phyloP scores from a whole-genome alignment of 2,113 vertebrate species.

The Hipposideros armiger region DNA sequence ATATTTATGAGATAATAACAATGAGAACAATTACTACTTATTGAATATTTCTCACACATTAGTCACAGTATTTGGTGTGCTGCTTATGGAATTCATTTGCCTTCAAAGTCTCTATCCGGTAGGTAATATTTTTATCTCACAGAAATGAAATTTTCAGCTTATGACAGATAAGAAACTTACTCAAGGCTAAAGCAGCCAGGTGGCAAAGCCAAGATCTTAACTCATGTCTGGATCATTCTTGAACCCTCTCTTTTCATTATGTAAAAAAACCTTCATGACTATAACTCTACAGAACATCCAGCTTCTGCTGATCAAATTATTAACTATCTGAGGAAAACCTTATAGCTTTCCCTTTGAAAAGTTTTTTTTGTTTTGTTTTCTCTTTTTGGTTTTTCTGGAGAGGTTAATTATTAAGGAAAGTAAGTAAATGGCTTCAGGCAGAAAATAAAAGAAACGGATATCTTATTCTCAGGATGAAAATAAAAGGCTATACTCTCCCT shows the following conservation, averaged over 20 bases:
- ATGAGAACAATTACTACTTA: background rate
- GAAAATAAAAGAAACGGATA: background rate
- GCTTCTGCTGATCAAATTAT: constrained; percentile 7
- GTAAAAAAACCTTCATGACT: background rate
- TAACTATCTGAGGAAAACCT: constrained; percentile 7
- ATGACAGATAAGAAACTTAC: background rate
- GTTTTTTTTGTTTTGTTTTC: background rate
- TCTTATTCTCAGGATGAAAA: background rate
- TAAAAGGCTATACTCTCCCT: background rate
- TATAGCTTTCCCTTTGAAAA: background rate
- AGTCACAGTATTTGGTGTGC: background rate
- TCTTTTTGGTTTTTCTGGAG: background rate
- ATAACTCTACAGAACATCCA: background rate
- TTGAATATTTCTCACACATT: background rate
- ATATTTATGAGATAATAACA: background rate
- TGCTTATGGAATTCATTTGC: background rate
- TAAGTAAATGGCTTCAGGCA: background rate
- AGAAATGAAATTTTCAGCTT: background rate
- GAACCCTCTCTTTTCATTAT: background rate
- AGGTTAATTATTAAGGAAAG: background rate
- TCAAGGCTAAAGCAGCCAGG: background rate
- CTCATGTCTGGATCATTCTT: background rate
- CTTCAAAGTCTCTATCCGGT: background rate
- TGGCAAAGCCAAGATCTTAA: background rate
- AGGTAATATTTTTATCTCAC: background rate